Base-by-base conservation (phyloP, 2,113 vertebrate species). In the Acinonyx jubatus region DNA sequence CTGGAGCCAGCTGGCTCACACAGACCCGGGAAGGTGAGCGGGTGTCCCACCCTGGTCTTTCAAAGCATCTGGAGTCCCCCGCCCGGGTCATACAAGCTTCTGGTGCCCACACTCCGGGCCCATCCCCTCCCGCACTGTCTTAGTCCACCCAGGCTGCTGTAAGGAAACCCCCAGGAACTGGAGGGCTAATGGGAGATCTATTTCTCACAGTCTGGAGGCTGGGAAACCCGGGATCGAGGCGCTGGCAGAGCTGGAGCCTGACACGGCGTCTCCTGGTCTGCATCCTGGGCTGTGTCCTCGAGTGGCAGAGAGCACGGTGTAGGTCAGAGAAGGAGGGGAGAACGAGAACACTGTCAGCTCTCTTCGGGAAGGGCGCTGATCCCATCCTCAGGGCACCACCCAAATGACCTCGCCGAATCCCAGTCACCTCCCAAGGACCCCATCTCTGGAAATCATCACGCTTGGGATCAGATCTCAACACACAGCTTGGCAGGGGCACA, bases 401-500 rank as follows among this genome's bases (percentile, higher is more conserved):
- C 38, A 1, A 1, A 23, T 23, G 41, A 76, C 69, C 57, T 85
- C 91, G 36, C 48, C 66, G 36, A 36, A 52, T 27, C 71, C 41
- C 6, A 18, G 19, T 18, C 7, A 38, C 33, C 7, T 85, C 69
- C 69, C 69, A 66, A 52, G 52, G 81, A 48, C 69, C 63, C 69
- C 81, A 12, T 6, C 25, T 31, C 81, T 27, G 15, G 21, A 38
- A n/a, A 36, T 11, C 41, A 7, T 7, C 69, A 7, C 6, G 2
- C 25, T 38, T 45, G 69, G 57, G 57, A 66, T 31, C 31, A 38
- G 57, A 27, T 33, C 48, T 84, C 52, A 50, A 16, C 33, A 4
- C 1, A 23, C 1, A 33, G 6, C n/a, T 78, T 18, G 12, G 57
- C n/a, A 18, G 21, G 45, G 27, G 5, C 23, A 7, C 0, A 7